phyloP scores from a whole-genome alignment of 2,888 invertebrate species.

The Lasioglossum leucozonium region DNA sequence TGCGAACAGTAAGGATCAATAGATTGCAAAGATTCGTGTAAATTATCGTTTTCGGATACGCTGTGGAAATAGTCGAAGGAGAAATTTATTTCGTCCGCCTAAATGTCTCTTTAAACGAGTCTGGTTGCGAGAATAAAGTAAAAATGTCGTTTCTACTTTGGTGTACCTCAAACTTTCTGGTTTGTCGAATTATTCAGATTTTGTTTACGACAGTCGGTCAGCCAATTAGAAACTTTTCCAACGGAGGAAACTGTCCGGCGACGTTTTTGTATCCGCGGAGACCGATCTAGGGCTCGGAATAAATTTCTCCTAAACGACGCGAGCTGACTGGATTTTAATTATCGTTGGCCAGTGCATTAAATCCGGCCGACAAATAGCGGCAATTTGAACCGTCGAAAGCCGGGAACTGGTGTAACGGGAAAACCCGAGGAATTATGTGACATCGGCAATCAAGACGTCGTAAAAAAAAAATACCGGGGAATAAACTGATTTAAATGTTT shows the following conservation, averaged over 20 bases:
- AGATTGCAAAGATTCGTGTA: not conserved
- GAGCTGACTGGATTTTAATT: not conserved
- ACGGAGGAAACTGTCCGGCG: not conserved
- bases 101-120: too few species aligned
- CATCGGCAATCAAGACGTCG: slow-evolving; percentile 4
- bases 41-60: not conserved
- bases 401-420: not conserved
- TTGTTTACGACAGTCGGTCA: too few species aligned
- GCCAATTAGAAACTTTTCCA: too few species aligned
- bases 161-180: too few species aligned
- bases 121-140: too few species aligned
- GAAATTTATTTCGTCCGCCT: not conserved
- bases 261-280: too few species aligned
- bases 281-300: not conserved
- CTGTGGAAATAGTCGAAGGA: not conserved
- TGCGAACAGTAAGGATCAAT: too few species aligned
- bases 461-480: not conserved
- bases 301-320: not conserved
- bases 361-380: not conserved
- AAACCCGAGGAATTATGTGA: slow-evolving; percentile 9
- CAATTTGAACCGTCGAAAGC: not conserved
- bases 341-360: not conserved
- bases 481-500: slow-evolving; percentile 51
- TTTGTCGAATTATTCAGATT: too few species aligned
- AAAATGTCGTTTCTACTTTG: too few species aligned